Evolutionary conservation across 2,113 vertebrate species (phyloP).

Genomic region (Microcebus jonahi): DNA sequence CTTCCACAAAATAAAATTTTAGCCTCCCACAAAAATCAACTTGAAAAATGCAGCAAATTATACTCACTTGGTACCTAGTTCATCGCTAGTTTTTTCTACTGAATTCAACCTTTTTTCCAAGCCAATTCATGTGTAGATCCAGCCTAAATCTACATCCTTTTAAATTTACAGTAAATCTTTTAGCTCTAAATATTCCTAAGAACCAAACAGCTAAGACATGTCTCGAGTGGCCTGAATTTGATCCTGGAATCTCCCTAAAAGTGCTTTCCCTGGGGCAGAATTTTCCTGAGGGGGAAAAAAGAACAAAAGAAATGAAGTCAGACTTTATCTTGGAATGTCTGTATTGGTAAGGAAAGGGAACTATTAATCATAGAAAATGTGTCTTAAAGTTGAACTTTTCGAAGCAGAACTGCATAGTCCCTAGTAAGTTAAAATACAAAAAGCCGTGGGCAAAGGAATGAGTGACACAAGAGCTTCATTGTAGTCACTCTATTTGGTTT

Average conservation of each 20-base stretch:
- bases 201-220: slow-evolving; percentile 35
- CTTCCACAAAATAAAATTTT: not conserved
- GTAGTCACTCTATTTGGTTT: not conserved
- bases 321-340: slow-evolving; percentile 50
- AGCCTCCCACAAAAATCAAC: not conserved
- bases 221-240: slow-evolving; percentile 57
- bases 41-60: not conserved
- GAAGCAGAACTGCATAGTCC: not conserved
- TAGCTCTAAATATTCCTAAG: not conserved
- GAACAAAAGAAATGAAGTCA: slow-evolving; percentile 59
- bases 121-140: not conserved
- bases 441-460: not conserved
- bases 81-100: not conserved
- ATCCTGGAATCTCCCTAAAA: slow-evolving; percentile 78
- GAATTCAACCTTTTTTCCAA: not conserved
- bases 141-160: not conserved
- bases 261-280: slow-evolving; percentile 60
- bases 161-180: slow-evolving; percentile 27
- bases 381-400: not conserved
- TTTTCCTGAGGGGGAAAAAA: slow-evolving; percentile 51
- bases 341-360: slow-evolving; percentile 6
- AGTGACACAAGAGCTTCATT: not conserved
- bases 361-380: not conserved
- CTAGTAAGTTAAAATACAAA: not conserved
- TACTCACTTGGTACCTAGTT: not conserved